Evolutionary conservation across 2,888 invertebrate genomes (phyloP).

Genomic region (Eupithecia subfuscata): DNA sequence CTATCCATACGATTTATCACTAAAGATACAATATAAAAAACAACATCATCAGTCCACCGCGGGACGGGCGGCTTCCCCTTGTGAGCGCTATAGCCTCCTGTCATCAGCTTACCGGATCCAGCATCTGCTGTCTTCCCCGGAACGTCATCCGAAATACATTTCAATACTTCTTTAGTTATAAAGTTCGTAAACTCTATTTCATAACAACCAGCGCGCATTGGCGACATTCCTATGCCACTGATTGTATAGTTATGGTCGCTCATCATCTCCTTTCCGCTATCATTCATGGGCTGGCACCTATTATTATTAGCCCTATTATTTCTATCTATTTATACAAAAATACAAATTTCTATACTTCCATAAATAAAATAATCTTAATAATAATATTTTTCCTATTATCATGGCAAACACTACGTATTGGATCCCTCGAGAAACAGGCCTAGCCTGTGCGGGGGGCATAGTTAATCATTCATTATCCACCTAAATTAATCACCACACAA

Average conservation of each 20-base stretch:
- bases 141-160: not conserved
- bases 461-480: too few relatives aligned
- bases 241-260: not conserved
- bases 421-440: too few relatives aligned
- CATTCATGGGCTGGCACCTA: not conserved
- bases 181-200: not conserved
- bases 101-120: not conserved
- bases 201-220: not conserved
- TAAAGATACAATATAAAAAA: too few relatives aligned
- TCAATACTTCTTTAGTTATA: not conserved
- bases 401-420: too few relatives aligned
- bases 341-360: not conserved
- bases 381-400: too few relatives aligned
- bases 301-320: not conserved
- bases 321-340: not conserved
- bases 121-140: not conserved
- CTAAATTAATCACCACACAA: too few relatives aligned
- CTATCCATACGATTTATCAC: too few relatives aligned
- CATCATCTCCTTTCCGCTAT: not conserved
- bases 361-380: too few relatives aligned
- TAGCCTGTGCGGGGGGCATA: too few relatives aligned
- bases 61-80: too few relatives aligned
- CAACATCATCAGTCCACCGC: too few relatives aligned
- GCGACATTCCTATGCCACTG: not conserved
- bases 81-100: not conserved